Evolutionary conservation across 2,797 vertebrate species (phyloP), one percentile per base, ranked within the genome.

Genomic region (Manis crassicaudata): DNA sequence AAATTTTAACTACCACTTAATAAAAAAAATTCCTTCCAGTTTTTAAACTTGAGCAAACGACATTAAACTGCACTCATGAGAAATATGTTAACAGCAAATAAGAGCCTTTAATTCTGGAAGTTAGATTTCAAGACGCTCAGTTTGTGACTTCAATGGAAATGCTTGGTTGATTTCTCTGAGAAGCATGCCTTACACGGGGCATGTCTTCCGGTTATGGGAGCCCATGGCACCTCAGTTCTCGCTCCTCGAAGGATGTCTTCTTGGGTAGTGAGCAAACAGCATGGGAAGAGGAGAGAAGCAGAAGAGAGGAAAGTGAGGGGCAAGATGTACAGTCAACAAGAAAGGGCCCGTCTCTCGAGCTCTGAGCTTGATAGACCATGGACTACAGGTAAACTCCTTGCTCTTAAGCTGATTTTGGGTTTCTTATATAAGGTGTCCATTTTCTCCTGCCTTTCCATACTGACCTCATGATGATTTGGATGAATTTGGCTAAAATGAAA

Each of bases 151-250:
- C 0, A 13, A 17, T 5, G 17, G 25, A 46, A 72, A 3, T 2
- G 9, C 0, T 17, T 85, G 10, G 56, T 35, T 37, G 52, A 35
- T 27, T 25, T 92, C 60, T 65, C 25, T 35, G 27, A 62, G 0
- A 14, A 50, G 29, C 11, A 8, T 3, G 27, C 2, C 11, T 17
- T 32, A 1, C 0, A 27, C 1, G 20, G 0, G 21, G 7, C 7
- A 4, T 27, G 11, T 37, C 9, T 46, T 46, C 29, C 3, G 27
- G 23, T 56, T 7, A 54, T 12, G 11, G 12, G 50, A 58, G 27
- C 37, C n/a, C 40, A 1, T 11, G 35, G 12, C 5, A 35, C 16
- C 3, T 85, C 17, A 21, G 14, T 54, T 54, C 35, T 23, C 25
- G 60, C 13, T 67, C 17, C 65, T 68, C 8, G 32, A 52, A 79